A percentile compares a stretch with the other conserved stretches of the same genome.
These are phyloP conservation scores for Prosopocoilus inquinatus DNA, from an alignment of 2,888 invertebrate species.

Conservation along the genomic window DNA sequence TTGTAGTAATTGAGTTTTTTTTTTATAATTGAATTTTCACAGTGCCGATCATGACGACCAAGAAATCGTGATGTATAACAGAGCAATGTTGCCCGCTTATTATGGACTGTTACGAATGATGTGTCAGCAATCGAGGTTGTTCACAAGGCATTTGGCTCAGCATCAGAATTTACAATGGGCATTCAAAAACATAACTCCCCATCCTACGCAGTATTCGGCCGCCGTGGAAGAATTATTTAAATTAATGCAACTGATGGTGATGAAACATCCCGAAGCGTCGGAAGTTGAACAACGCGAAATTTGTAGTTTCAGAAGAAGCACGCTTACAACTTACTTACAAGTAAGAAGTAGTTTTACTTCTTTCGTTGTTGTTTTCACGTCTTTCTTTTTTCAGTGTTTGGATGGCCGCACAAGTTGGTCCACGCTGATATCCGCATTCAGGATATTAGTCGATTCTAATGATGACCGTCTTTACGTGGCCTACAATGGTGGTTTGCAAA, in stretches of 20 bases:
- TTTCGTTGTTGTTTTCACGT: constrained; percentile 6
- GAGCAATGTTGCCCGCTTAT: constrained; percentile 90
- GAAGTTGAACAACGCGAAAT: constrained; percentile 80
- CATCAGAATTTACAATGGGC: constrained; percentile 98
- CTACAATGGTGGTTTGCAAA: constrained; percentile 84
- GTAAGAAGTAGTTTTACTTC: constrained; percentile 44
- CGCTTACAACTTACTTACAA: constrained; percentile 84
- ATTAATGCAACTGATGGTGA: constrained; percentile 84
- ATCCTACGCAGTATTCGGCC: constrained; percentile 87
- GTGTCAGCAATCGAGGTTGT: constrained; percentile 83
- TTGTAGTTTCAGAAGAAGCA: constrained; percentile 79
- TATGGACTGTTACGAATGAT: constrained; percentile 86
- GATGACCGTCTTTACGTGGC: constrained; percentile 87
- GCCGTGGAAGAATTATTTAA: constrained; percentile 91
- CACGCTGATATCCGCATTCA: constrained; percentile 86
- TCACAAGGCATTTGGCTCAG: constrained; percentile 82
- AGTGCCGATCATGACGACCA: constrained; percentile 97
- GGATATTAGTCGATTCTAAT: constrained; percentile 84
- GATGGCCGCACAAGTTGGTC: constrained; percentile 93
- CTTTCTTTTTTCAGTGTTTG: constrained; percentile 56
- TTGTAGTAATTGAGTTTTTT: constrained; percentile 4
- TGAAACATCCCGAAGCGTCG: constrained; percentile 75
- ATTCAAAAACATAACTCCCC: constrained; percentile 94
- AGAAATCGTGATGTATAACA: constrained; percentile 91
- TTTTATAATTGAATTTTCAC: constrained; percentile 3